These are phyloP conservation scores for Taphrorychus bicolor DNA, from an alignment of 2,888 invertebrate species.

Conservation along the genomic window DNA sequence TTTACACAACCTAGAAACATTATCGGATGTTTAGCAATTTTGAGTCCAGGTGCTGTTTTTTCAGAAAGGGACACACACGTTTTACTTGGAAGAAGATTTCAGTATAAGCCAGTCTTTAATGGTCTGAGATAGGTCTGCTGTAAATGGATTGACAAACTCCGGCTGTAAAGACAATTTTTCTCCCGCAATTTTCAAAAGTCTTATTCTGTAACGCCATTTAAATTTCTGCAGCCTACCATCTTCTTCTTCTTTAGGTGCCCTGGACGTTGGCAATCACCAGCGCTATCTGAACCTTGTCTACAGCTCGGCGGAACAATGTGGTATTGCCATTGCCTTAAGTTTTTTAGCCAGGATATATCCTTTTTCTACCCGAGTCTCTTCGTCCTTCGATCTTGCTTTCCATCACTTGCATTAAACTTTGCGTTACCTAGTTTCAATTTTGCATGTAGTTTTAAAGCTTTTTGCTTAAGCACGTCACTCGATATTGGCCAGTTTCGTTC, in stretches of 20 bases:
- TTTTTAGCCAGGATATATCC: no score
- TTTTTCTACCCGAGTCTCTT: no score
- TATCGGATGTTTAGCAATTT: constrained; percentile 31
- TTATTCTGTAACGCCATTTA: constrained; percentile 1
- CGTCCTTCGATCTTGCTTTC: no score
- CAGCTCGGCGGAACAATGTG: no score
- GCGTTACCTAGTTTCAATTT: not conserved
- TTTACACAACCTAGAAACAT: constrained; percentile 33
- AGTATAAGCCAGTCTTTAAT: constrained; percentile 41
- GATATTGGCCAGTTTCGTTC: constrained; percentile 8
- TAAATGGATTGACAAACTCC: not conserved
- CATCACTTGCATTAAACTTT: constrained; percentile 3
- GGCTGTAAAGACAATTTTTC: constrained; percentile 17
- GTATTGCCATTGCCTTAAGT: no score
- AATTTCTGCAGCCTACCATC: constrained; percentile 7
- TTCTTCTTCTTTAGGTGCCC: no score
- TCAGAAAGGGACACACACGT: constrained; percentile 33
- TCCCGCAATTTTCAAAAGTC: constrained; percentile 12
- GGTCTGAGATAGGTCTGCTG: constrained; percentile 11
- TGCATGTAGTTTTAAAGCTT: not conserved
- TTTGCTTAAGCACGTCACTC: constrained; percentile 4
- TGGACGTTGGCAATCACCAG: no score
- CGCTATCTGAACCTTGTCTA: no score
- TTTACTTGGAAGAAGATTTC: constrained; percentile 41
- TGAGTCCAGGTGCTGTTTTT: constrained; percentile 39